Evolutionary conservation across 2,888 invertebrate genomes (phyloP), one percentile per base, ranked within the genome.

Genomic region (Acrobasis consociella): DNA sequence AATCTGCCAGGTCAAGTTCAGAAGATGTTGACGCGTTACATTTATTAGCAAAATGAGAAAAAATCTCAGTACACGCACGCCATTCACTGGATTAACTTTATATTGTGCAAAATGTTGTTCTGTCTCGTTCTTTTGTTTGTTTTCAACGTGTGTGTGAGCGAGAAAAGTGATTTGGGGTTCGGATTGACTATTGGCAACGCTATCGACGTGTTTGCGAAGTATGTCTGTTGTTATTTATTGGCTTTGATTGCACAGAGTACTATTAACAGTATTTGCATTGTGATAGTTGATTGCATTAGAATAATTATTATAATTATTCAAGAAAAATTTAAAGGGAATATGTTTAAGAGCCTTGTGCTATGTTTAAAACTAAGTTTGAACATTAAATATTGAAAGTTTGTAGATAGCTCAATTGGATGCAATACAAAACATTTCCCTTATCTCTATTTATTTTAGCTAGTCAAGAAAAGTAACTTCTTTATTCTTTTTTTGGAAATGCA

Each of bases 1-100:
- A 89, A 90, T 91, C 89, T 80, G 71, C 74, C 74, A 75, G 91
- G 90, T 91, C 91, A 92, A 92, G 91, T 90, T 89, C 89, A 89
- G 62, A 72, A 69, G 67, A 67, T 85, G 84, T 87, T 86, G 85
- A 85, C 83, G 75, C 70, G 66, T 72, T 69, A 68, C 69, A 70
- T 74, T 80, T 81, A 83, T 87, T 88, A 87, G 91, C 89, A 76
- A 91, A 91, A 87, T 88, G 83, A 82, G 75, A 88, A 83, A 82
- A 90, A 88, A 81, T 73, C 70, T 84, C 89, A 91, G 90, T 91
- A 69, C 71, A 72, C 69, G 75, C 76, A 73, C 70, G 72, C 83
- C 84, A 65, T 62, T 67, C 78, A 76, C 81, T 68, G 67, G 67
- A 68, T 68, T 65, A 63, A 65, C 69, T 67, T n/a, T 46, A n/a